These are phyloP conservation scores for Oryzias javanicus DNA, from an alignment of 2,113 vertebrate species.

Conservation along the genomic window DNA sequence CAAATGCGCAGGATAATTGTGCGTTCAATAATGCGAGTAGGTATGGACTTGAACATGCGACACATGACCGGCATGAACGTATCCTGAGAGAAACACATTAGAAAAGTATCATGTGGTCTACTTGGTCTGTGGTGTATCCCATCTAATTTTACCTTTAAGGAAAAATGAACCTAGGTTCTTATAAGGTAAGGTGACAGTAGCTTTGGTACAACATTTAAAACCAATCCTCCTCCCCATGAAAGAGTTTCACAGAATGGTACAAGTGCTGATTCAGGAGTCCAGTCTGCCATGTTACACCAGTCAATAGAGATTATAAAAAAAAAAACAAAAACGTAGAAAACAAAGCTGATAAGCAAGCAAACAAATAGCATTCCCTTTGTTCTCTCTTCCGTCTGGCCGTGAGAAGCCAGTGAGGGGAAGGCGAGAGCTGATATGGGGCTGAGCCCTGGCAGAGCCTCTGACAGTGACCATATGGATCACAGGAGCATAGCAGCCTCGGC, in stretches of 20 bases:
- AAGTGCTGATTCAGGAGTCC: constrained; percentile 66
- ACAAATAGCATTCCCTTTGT: constrained; percentile 49
- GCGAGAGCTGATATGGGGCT: constrained; percentile 52
- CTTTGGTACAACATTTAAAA: constrained; percentile 19
- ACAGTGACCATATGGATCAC: constrained; percentile 73
- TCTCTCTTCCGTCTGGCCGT: constrained; percentile 37
- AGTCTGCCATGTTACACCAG: constrained; percentile 56
- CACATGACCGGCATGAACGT: too few species aligned
- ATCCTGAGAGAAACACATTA: too few species aligned
- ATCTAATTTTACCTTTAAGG: constrained; percentile 30
- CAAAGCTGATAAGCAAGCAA: constrained; percentile 63
- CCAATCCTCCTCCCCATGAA: constrained; percentile 21
- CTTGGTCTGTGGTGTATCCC: background rate
- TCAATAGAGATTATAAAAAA: constrained; percentile 72
- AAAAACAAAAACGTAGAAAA: constrained; percentile 64
- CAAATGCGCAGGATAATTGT: too few species aligned
- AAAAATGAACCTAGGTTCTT: background rate
- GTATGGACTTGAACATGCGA: too few species aligned
- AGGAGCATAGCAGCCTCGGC: constrained; percentile 41
- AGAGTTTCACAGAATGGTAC: constrained; percentile 34
- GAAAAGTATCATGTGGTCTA: too few species aligned
- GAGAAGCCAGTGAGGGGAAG: constrained; percentile 35
- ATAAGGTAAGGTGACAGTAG: background rate
- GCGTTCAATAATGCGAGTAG: too few species aligned
- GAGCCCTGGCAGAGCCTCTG: constrained; percentile 62